A percentile compares a stretch with the other conserved stretches of the same genome.
Conservation (phyloP, 2,888 invertebrate species). For the Sicus ferrugineus region DNA sequence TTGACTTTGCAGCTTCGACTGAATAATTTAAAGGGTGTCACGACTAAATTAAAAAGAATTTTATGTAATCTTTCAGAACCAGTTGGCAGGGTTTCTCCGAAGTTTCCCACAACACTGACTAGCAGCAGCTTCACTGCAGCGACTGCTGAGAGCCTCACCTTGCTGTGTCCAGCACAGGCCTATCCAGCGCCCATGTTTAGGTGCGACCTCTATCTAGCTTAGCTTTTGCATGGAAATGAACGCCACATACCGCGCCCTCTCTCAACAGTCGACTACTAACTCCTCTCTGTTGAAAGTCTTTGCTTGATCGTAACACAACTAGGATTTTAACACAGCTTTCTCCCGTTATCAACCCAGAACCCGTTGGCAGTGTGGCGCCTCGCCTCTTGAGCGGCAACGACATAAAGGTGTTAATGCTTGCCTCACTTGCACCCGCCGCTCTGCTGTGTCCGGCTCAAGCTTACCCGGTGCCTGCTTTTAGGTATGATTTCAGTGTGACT, state of each 20-base stretch:
- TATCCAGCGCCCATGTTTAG: conserved; percentile 75
- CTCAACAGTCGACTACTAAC: conserved; percentile 42
- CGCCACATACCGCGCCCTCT: too few species aligned
- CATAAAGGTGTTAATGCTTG: conserved; percentile 58
- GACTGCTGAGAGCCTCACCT: conserved; percentile 68
- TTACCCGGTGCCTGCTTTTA: conserved; percentile 75
- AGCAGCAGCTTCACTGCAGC: conserved; percentile 72
- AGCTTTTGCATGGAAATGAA: too few species aligned
- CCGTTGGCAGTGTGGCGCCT: conserved; percentile 73
- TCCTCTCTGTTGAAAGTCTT: neutral
- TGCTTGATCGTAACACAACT: conserved; percentile 20
- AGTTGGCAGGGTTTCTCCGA: conserved; percentile 78
- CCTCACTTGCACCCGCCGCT: conserved; percentile 65
- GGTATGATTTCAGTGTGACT: conserved; percentile 65
- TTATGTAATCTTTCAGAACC: conserved; percentile 67
- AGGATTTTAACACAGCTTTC: neutral
- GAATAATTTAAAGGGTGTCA: neutral
- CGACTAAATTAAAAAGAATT: neutral
- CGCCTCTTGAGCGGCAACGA: conserved; percentile 66
- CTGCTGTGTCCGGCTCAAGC: conserved; percentile 77
- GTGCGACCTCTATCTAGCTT: conserved; percentile 50
- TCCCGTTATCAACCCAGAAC: conserved; percentile 64
- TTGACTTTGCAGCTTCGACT: neutral
- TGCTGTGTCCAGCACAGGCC: conserved; percentile 74
- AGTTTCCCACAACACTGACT: conserved; percentile 70